These are phyloP conservation scores for Perca schrenkii DNA, from an alignment of 2,113 vertebrate genomes.

Conservation along the genomic window DNA sequence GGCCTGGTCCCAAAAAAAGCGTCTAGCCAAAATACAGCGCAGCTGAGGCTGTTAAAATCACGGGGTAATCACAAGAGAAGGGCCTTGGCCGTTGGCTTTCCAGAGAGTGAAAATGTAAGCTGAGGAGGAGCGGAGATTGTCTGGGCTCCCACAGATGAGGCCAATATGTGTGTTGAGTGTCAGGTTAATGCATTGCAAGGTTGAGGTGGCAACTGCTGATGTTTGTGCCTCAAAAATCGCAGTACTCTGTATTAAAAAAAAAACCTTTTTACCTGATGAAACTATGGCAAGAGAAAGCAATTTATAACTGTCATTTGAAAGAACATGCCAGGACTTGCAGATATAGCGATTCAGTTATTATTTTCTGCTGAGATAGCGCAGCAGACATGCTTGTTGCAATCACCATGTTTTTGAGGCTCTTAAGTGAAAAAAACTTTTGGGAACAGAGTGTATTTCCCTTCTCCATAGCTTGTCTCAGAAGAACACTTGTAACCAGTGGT, in stretches of 20 bases:
- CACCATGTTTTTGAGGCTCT: not conserved
- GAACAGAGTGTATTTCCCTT: not conserved
- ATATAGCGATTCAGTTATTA: constrained; percentile 11
- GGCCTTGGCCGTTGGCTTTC: constrained; percentile 45
- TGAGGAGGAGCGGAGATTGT: constrained; percentile 52
- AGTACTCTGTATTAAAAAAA: constrained; percentile 40
- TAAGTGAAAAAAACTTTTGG: not conserved
- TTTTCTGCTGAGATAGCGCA: constrained; percentile 3
- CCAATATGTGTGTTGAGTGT: constrained; percentile 40
- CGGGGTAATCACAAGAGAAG: constrained; percentile 76
- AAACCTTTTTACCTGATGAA: constrained; percentile 7
- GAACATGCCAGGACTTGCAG: constrained; percentile 19
- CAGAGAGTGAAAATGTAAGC: constrained; percentile 49
- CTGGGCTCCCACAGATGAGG: constrained; percentile 31
- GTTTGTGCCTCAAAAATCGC: constrained; percentile 45
- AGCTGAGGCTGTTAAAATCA: constrained; percentile 77
- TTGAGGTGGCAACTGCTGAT: constrained; percentile 47
- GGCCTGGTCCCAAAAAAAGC: constrained; percentile 56
- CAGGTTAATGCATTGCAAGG: constrained; percentile 42
- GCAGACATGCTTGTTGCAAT: not conserved
- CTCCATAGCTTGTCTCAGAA: not conserved
- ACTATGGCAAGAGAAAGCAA: constrained; percentile 8
- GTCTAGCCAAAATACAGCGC: constrained; percentile 78
- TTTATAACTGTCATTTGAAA: constrained; percentile 40
- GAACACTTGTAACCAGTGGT: not conserved